Base-by-base conservation (phyloP, 1,140 invertebrate genomes). In the Stegodyphus dumicola region DNA sequence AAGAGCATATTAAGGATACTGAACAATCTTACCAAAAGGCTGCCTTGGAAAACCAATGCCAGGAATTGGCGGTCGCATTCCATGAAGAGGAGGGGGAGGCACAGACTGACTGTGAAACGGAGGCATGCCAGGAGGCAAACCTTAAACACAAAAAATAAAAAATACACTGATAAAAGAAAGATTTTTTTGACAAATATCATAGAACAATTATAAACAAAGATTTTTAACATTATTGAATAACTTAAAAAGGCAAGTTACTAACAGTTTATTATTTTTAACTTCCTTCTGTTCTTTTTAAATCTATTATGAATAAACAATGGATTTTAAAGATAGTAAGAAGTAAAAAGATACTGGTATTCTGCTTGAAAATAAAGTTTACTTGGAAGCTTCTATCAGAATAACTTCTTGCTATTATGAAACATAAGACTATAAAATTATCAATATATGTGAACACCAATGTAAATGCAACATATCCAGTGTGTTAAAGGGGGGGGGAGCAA, bases 1-100 rank as follows among this genome's bases (percentile, higher is more conserved):
- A 2, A n/a, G 15, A 67, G 7, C 7, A n/a, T 18, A 18, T 74
- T 54, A 17, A 54, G 15, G 13, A 54, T 74, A 74, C 15, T 69
- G 18, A 69, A 53, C 51, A 17, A 17, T 65, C 73, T 76, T 69
- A 85, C 81, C 81, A 76, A 74, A 78, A 17, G 84, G 84, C 18
- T 78, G 84, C n/a, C 76, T 18, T 51, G 67, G 69, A 56, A 78
- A 86, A 5, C 17, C 51, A 7, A 86, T 73, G 6, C 84, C 76
- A 53, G 77, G 84, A 17, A 66, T 71, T 18, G 76, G 76, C 18
- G 87, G 77, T 53, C 85, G 75, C 84, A 87, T 84, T 7, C 79
- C 75, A 48, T 84, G 85, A 17, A 87, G 69, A 6, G 64, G 91
- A 88, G 89, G 88, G 75, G 64, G 91, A 56, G 89, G 89, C 17